Base-by-base conservation (phyloP, 2,113 vertebrate species). In the Anarhynchus alexandrinus region DNA sequence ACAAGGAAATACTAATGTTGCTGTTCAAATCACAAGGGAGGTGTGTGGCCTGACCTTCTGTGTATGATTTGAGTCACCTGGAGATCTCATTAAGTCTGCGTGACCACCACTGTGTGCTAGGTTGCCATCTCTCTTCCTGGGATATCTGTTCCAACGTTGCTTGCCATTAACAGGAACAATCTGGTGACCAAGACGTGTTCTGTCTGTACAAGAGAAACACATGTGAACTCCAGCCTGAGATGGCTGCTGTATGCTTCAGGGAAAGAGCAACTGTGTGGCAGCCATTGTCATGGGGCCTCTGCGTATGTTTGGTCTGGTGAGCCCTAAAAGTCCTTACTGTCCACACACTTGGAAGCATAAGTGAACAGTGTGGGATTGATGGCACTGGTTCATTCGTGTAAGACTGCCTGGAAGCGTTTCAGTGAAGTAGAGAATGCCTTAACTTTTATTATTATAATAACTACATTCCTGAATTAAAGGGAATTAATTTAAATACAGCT, bases 201-300 rank as follows among this genome's bases (percentile, higher is more conserved):
- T 52, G 55, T 10, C 51, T 47, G 20, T 11, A 2, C 22, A 25
- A 54, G 65, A 38, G 30, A 42, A 77, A 43, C 16, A 30, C 6
- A 25, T 51, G 21, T 22, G 18, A 72, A 21, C 25, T 55, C 12
- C 45, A 74, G 32, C 6, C 57, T 43, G 49, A 27, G 40, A 11
- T 25, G 27, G 26, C 64, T 51, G 22, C 54, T 74, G 16, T 42
- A 10, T 61, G n/a, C 19, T 13, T 73, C 27, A 61, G 22, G 40
- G 54, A 61, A 73, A 55, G 54, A 55, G 22, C 10, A 27, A 0
- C 55, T 58, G 6, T 36, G 43, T 32, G 62, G 49, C 20, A 51
- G 61, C 55, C 23, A 2, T 38, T 0, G 1, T 11, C 27, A 3
- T 16, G 8, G 32, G 20, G 18, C 18, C n/a, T 11, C 45, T 59